These are phyloP conservation scores for Maccullochella peelii DNA, from an alignment of 2,113 vertebrate species.

Conservation along the genomic window DNA sequence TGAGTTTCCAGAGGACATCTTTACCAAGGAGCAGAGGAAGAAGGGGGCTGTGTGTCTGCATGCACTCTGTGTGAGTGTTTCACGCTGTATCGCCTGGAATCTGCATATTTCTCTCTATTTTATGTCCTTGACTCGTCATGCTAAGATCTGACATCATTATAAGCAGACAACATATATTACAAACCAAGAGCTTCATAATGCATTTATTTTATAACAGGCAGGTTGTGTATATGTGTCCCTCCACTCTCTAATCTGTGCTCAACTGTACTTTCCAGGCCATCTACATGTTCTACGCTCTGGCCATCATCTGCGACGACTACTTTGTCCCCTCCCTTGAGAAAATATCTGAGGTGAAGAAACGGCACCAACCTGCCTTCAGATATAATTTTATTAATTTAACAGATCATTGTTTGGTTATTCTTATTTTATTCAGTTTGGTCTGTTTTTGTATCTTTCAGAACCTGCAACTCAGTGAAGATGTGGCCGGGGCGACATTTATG, in stretches of 20 bases:
- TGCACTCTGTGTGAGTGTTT: conserved; percentile 82
- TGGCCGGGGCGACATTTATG: conserved; percentile 87
- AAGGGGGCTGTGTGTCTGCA: conserved; percentile 83
- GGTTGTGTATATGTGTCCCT: not conserved
- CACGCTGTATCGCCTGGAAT: not conserved
- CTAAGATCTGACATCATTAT: not conserved
- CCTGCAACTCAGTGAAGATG: conserved; percentile 86
- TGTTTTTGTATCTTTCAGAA: conserved; percentile 71
- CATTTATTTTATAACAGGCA: not conserved
- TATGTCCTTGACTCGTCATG: not conserved
- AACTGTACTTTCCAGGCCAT: conserved; percentile 76
- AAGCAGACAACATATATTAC: not conserved
- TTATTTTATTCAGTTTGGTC: not conserved
- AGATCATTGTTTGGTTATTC: not conserved
- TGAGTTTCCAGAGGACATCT: conserved; percentile 86
- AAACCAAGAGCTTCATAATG: not conserved
- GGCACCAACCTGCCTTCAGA: not conserved
- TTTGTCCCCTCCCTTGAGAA: conserved; percentile 88
- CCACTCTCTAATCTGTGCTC: not conserved
- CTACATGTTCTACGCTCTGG: conserved; percentile 88
- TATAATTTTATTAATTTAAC: not conserved
- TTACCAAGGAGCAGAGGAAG: conserved; percentile 83
- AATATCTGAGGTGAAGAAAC: conserved; percentile 84
- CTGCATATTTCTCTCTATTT: not conserved
- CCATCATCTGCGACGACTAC: conserved; percentile 86